phyloP scores from a whole-genome alignment of 2,797 vertebrate species.

The Sus cebifrons region DNA sequence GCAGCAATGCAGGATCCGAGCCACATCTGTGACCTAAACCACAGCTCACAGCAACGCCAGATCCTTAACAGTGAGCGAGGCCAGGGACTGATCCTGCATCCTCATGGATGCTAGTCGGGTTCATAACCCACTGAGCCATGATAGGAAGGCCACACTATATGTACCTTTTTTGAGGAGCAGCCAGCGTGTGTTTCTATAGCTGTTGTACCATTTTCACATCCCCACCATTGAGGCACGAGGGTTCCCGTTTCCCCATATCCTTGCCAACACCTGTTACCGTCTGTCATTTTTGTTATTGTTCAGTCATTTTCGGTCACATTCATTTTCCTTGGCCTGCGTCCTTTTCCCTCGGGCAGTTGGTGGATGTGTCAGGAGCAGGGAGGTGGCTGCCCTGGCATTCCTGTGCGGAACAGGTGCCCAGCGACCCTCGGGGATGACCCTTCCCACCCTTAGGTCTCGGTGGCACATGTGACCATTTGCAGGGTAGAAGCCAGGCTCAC shows the following conservation, averaged over 20 bases:
- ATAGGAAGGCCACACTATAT: too few species aligned
- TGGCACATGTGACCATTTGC: neutral
- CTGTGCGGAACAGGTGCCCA: neutral
- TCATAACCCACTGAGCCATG: too few species aligned
- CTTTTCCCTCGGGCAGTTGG: neutral
- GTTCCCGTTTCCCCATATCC: neutral
- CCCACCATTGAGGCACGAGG: too few species aligned
- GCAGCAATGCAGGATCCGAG: too few species aligned
- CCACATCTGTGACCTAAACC: too few species aligned
- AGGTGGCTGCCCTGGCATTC: neutral
- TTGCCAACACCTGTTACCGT: neutral
- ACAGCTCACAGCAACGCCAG: too few species aligned
- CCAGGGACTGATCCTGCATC: too few species aligned
- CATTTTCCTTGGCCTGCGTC: neutral
- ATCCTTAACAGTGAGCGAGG: too few species aligned
- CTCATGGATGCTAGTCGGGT: too few species aligned
- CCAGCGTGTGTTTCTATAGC: neutral
- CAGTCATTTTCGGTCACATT: neutral
- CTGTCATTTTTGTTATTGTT: neutral
- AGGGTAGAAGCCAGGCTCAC: neutral
- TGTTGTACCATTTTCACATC: neutral
- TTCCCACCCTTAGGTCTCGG: neutral
- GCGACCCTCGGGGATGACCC: neutral
- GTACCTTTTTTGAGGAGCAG: neutral
- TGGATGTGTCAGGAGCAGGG: neutral